Base-by-base conservation (phyloP, 1,140 invertebrate species). In the Bombus haemorrhoidalis region DNA sequence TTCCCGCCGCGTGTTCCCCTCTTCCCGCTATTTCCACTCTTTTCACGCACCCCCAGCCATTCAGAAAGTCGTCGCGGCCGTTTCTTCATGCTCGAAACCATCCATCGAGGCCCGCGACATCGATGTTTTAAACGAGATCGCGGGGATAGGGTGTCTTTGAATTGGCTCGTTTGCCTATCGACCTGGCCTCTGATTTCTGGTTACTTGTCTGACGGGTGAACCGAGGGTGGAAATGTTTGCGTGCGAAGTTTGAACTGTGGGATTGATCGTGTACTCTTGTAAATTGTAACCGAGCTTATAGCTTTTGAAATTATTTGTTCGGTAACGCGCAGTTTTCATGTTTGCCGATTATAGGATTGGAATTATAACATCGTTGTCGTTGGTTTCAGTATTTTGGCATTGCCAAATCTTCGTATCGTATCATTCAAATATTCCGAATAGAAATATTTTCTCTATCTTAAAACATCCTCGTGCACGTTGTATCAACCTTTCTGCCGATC, bases 91-190 rank as follows among this genome's bases (percentile, higher is more conserved):
- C 59, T 53, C 12, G 28, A n/a, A 43, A 22, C 32, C 59, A 32
- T 64, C 59, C 81, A 64, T 66, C 68, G 18, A 18, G 32, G 3
- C 32, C 2, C 39, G 64, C 66, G 34, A 43, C 76, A 79, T 81
- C 81, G 81, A 83, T 81, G 53, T 72, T 72, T 81, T 53, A 81
- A 81, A 28, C 64, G 47, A 47, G 15, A 47, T 47, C 47, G 64
- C 18, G 64, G 25, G 8, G 78, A 13, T 4, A 15, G 66, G 66
- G 66, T 37, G 66, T n/a, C 47, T 71, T 81, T 81, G 34, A 81
- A 81, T 81, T 59, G 34, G 41, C 39, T 81, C 79, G 79, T 81
- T 81, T 57, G 32, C 66, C 28, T 53, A 71, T 71, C 28, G 68
- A 72, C 37, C 34, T 59, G 13, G 2, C 53, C 32, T 59, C 28